Evolutionary conservation across 2,797 vertebrate species (phyloP), one percentile per base, ranked within the genome.

Genomic region (Leptodactylus fallax): DNA sequence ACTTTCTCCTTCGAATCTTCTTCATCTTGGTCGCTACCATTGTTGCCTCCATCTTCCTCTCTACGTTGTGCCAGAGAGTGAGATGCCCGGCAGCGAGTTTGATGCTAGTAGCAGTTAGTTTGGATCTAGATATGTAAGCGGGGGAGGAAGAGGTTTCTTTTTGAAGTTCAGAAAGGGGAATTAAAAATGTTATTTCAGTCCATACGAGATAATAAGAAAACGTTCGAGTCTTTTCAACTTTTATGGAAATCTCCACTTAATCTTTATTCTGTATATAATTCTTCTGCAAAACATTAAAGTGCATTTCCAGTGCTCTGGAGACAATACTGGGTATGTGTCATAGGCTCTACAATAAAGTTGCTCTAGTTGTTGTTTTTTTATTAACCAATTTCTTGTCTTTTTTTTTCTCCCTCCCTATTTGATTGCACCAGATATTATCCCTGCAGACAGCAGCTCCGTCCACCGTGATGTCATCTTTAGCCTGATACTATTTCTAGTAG

Each of bases 311-410:
- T n/a, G 45, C 27, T 71, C 45, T 53, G 21, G 45, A 23, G 4
- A n/a, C 49, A 23, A 21, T 13, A 21, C 74, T 21, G 19, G 71
- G 17, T 74, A 13, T 76, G 21, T 77, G 49, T 77, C 17, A 76
- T 12, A 45, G 69, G 69, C 16, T 21, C 71, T 51, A 21, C 72
- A 77, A 77, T 77, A 77, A 77, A 77, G 47, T 77, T 77, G n/a
- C 74, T 77, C 21, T 51, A 76, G 74, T 53, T 77, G 49, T 77
- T 36, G 36, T 36, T 36, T 36, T 72, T 17, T 77, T 77, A 53
- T 77, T 11, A 21, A 17, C 9, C 6, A 3, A 23, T 72, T 9
- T 72, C 36, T 36, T n/a, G n/a, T 2, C 5, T 36, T 7, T 6
- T 9, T 72, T 45, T 16, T 72, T 45, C 36, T 4, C 36, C 4